Base-by-base conservation (phyloP, 2,113 vertebrate genomes). In the Tinamus guttatus region DNA sequence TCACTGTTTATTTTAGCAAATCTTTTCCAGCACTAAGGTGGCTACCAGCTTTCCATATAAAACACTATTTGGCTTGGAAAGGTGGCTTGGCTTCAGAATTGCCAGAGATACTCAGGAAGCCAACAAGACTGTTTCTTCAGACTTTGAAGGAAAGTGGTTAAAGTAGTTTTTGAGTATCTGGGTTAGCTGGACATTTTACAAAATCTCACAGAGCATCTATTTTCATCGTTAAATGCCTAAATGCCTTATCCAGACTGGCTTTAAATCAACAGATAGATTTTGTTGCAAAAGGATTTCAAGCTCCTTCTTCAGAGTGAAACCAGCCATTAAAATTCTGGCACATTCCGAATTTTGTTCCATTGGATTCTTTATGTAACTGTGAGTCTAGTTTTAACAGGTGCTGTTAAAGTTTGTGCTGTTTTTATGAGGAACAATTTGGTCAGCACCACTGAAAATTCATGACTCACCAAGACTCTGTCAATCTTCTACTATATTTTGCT, bases 371-470 rank as follows among this genome's bases (percentile, higher is more conserved):
- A 60, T 68, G 51, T 30, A 87, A 81, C 49, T 85, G 4, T n/a
- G 82, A 86, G 28, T 78, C 17, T 91, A 36, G 47, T 90, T 95
- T 89, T 90, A 68, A 63, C 63, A 94, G 79, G 75, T 90, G 64
- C 13, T 85, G 28, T 36, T 88, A 73, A 84, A 65, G 20, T 41
- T 74, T 36, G 13, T 22, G 58, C 22, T 41, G 9, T 52, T 96
- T 96, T 95, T 94, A 90, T 74, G 45, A 92, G 80, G 32, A 78
- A 62, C 10, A 81, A 70, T 85, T 38, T 77, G 38, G 54, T 90
- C 76, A 76, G 10, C n/a, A 83, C 38, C 58, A 51, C 32, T 36
- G 76, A 88, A 91, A 95, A 90, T 64, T 78, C 63, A 43, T 88
- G 34, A 88, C 30, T 79, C 45, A 93, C 36, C 9, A 51, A 56